Evolutionary conservation across 2,113 vertebrate genomes (phyloP), one percentile per base, ranked within the genome.

Genomic region (Petaurus breviceps): DNA sequence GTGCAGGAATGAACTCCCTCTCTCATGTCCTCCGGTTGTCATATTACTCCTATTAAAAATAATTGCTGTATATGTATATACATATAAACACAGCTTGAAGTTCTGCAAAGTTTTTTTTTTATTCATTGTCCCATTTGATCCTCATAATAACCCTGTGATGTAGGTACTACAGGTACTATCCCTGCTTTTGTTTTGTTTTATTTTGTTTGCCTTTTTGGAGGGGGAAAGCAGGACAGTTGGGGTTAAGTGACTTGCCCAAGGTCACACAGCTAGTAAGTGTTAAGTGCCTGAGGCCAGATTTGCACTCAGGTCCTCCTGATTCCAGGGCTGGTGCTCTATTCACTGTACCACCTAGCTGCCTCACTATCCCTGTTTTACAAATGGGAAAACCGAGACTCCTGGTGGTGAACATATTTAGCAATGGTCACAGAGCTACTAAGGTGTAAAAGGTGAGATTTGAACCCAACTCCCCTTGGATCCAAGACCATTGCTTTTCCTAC

Each of bases 381-480:
- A 90, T 0, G 14, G 26, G 68, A 43, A 57, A 3, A 92, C 84
- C 0, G 46, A 43, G 68, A 25, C 91, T 2, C 0, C 1, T 0
- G 0, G n/a, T 16, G 8, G 9, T 6, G 57, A 16, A 9, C 43
- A 8, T 0, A 6, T 37, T n/a, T 26, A 0, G 43, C 57, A 37
- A 37, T 68, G 31, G 31, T 68, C 3, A 16, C 57, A 37, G 55
- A 61, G 26, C 53, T 53, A 53, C 9, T 10, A 57, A 57, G 11
- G 11, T 31, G 26, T 61, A 61, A 61, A 61, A 61, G 14, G 57
- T 61, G 11, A 28, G 28, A 61, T 61, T 61, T 61, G 57, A 61
- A 61, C 11, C 11, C 28, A 61, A 61, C 3, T 37, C 28, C 28
- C 57, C 28, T 28, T 61, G 57, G 28, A 61, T 61, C 57, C 28